Evolutionary conservation across 2,797 vertebrate genomes (phyloP).

Genomic region (Typhlichthys subterraneus): DNA sequence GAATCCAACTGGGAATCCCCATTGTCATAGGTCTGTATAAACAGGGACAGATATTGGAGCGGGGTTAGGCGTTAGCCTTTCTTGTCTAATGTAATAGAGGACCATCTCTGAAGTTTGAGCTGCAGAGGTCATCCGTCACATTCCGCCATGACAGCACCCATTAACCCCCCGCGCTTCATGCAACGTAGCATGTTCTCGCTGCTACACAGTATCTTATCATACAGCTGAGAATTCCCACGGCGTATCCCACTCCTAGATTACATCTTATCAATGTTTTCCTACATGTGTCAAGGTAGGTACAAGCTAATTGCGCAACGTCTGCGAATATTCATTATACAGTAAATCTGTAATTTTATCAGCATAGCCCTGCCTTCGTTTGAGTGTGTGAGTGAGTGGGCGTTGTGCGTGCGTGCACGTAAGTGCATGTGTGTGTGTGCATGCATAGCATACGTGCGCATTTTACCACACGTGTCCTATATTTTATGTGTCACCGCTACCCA

Average conservation of each 20-base stretch:
- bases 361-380: neutral
- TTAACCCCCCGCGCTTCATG: neutral
- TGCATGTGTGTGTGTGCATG: neutral
- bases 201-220: slow-evolving; percentile 1
- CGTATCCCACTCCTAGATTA: neutral
- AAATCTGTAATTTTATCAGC: neutral
- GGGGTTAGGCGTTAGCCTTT: too few relatives aligned
- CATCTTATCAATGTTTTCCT: too few relatives aligned
- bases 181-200: slow-evolving; percentile 1
- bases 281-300: neutral
- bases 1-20: slow-evolving; percentile 93
- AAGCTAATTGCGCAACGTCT: neutral
- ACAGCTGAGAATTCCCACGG: neutral
- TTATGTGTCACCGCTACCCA: neutral
- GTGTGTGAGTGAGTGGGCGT: neutral
- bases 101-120: neutral
- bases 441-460: neutral
- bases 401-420: too few relatives aligned
- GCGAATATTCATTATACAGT: neutral
- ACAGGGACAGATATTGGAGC: neutral
- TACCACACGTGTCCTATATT: neutral
- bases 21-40: slow-evolving; percentile 86
- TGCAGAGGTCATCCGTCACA: neutral
- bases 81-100: neutral
- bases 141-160: neutral